A percentile compares a stretch with the other conserved stretches of the same genome.
These are phyloP conservation scores for Colossoma macropomum DNA, from an alignment of 2,113 vertebrate genomes.

Conservation along the genomic window DNA sequence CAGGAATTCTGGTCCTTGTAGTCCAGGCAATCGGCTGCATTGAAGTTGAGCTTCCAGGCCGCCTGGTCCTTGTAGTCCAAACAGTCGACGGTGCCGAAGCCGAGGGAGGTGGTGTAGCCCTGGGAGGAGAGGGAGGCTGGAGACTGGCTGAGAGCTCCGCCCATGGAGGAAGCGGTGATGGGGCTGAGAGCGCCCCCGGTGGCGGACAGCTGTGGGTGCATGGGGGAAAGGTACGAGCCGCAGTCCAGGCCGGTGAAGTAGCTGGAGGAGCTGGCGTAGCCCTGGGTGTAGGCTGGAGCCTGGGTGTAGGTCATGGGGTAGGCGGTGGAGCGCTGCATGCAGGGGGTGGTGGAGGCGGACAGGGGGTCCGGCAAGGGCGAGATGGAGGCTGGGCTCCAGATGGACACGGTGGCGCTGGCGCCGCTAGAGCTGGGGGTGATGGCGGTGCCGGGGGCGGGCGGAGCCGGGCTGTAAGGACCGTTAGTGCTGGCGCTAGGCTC, in stretches of 20 bases:
- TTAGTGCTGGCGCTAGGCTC: slow-evolving; percentile 74
- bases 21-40: slow-evolving; percentile 86
- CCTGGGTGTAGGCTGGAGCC: slow-evolving; percentile 81
- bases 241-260: slow-evolving; percentile 88
- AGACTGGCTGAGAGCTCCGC: slow-evolving; percentile 82
- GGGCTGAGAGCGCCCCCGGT: slow-evolving; percentile 84
- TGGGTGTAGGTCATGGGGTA: slow-evolving; percentile 86
- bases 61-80: slow-evolving; percentile 89
- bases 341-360: slow-evolving; percentile 73
- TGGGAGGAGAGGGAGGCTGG: slow-evolving; percentile 82
- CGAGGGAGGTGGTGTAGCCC: slow-evolving; percentile 81
- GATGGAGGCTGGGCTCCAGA: slow-evolving; percentile 88
- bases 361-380: slow-evolving; percentile 84
- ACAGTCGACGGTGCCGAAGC: slow-evolving; percentile 84
- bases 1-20: slow-evolving; percentile 91
- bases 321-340: slow-evolving; percentile 80
- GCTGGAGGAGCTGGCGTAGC: slow-evolving; percentile 81
- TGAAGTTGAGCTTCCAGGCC: slow-evolving; percentile 88
- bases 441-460: slow-evolving; percentile 74
- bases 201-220: slow-evolving; percentile 84
- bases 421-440: slow-evolving; percentile 79
- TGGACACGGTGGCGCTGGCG: slow-evolving; percentile 83
- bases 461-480: slow-evolving; percentile 79
- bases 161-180: slow-evolving; percentile 81
- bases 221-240: slow-evolving; percentile 87